Evolutionary conservation across 2,113 vertebrate genomes (phyloP), one percentile per base, ranked within the genome.

Genomic region (Poecile atricapillus): DNA sequence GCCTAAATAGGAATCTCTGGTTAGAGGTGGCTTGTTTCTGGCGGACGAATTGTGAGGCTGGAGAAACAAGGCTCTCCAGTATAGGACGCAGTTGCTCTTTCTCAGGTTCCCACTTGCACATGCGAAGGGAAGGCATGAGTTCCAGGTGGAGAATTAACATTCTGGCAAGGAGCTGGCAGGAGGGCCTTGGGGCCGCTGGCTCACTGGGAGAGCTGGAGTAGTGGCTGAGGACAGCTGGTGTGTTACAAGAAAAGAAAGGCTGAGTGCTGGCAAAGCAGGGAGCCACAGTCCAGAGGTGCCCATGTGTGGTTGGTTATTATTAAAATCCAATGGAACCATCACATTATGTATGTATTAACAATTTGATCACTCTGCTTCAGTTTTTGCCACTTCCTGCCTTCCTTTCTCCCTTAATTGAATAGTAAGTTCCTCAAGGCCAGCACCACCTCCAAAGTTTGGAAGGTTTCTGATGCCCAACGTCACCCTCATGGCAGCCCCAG

Each of bases 401-500:
- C 58, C 16, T 58, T 84, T 76, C 70, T 71, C 30, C 44, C 21
- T 71, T 50, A 6, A 6, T 16, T 74, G 70, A 79, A 58, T 0
- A 55, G 33, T 35, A 13, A 59, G 78, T 73, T 62, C 44, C 67
- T 58, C 50, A 64, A 62, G 90, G 70, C 67, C 84, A 74, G 59
- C 68, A 28, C 71, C 35, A 8, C 62, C 43, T 71, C n/a, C 27
- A 14, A 6, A 60, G 75, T 73, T 55, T 90, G 93, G 49, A 71
- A 85, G 68, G 85, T 56, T 43, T 49, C 76, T 43, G 63, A 37
- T 0, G 2, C 46, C 35, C 52, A 19, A 76, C 80, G 76, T 64
- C 53, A 83, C 65, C 39, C 3, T 0, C 25, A 20, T 0, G 0
- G 81, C 39, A 33, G 30, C 33, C 60, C 35, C 33, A 67, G 70